phyloP scores from a whole-genome alignment of 2,113 vertebrate genomes.

The Mus musculus region GRCm39 chr2:63464501-63465000 shows the following conservation, averaged over 20 bases:
- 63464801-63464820: not conserved
- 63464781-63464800: not conserved
- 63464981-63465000: not conserved
- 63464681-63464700: slow-evolving; percentile 82
- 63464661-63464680: slow-evolving; percentile 82
- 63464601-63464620: slow-evolving; percentile 71
- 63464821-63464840: not conserved
- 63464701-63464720: slow-evolving; percentile 69
- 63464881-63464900: not conserved
- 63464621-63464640: slow-evolving; percentile 82
- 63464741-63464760: slow-evolving; percentile 34
- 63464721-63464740: slow-evolving; percentile 54
- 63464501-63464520: slow-evolving; percentile 80
- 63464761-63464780: slow-evolving; percentile 32
- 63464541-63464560: slow-evolving; percentile 82
- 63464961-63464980: not conserved
- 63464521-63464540: slow-evolving; percentile 83
- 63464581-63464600: slow-evolving; percentile 80
- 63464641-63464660: slow-evolving; percentile 65
- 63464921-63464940: not conserved
- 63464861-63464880: not conserved
- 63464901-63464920: not conserved
- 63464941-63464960: not conserved
- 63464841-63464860: not conserved
- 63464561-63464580: slow-evolving; percentile 81